Evolutionary conservation across 2,888 invertebrate species (phyloP).

Genomic region (Frankliniella fusca): DNA sequence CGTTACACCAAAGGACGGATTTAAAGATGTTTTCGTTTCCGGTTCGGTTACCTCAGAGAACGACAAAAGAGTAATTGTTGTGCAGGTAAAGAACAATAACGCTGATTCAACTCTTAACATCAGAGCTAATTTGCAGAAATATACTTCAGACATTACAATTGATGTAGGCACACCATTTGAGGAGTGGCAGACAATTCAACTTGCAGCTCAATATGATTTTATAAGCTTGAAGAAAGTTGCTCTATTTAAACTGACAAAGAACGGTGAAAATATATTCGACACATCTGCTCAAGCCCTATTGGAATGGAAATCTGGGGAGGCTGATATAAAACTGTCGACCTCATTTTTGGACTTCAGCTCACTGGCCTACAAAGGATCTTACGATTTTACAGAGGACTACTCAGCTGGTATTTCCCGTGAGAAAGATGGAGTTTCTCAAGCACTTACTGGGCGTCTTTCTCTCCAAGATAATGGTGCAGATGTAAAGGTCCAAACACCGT

Average conservation of each 20-base stretch:
- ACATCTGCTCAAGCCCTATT: neutral
- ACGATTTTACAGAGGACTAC: conserved; percentile 36
- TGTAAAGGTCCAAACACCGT: conserved; percentile 38
- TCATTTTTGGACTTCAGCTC: conserved; percentile 5
- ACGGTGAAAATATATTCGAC: neutral
- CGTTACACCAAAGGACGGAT: conserved; percentile 4
- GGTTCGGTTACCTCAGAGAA: neutral
- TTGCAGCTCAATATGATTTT: neutral
- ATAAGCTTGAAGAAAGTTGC: neutral
- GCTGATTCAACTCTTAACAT: neutral
- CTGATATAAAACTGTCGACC: neutral
- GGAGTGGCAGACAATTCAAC: neutral
- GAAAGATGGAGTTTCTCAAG: conserved; percentile 33
- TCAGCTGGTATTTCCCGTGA: conserved; percentile 33
- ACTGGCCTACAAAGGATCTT: neutral
- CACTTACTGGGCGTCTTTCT: conserved; percentile 36
- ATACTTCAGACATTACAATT: neutral
- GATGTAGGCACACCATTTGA: neutral
- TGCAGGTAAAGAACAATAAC: neutral
- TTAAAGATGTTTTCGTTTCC: neutral
- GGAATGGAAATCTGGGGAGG: neutral
- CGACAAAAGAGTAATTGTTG: neutral
- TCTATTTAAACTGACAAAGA: neutral
- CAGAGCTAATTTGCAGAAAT: neutral
- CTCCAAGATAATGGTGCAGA: conserved; percentile 33